Conservation (phyloP, 2,888 invertebrate genomes). For the Drosophila sordidula region DNA sequence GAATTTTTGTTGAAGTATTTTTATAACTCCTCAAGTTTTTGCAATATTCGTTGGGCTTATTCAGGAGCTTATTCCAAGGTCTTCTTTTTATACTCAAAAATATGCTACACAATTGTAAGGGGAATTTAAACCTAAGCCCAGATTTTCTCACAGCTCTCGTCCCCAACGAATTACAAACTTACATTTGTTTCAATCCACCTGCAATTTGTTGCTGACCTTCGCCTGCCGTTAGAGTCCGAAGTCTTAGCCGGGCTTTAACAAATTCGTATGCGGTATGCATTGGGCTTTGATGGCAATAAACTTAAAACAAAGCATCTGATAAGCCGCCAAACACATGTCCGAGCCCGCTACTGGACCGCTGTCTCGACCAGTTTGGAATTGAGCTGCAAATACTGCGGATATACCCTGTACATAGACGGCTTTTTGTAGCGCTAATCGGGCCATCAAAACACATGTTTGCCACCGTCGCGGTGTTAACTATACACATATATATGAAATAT, state of each 20-base stretch:
- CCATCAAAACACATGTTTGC: constrained; percentile 69
- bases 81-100: background rate
- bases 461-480: constrained; percentile 48
- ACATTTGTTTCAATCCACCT: background rate
- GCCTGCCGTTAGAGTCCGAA: background rate
- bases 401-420: constrained; percentile 5
- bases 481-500: background rate
- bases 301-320: constrained; percentile 53
- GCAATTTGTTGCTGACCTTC: constrained; percentile 12
- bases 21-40: too few relatives aligned
- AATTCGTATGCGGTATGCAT: constrained; percentile 42
- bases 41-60: too few relatives aligned
- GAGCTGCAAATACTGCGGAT: constrained; percentile 14
- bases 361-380: constrained; percentile 12
- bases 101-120: background rate
- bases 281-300: constrained; percentile 43
- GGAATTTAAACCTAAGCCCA: background rate
- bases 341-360: constrained; percentile 5
- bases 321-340: constrained; percentile 58
- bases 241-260: constrained; percentile 19
- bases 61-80: too few relatives aligned
- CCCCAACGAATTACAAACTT: background rate
- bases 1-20: too few relatives aligned
- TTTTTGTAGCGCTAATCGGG: constrained; percentile 55
- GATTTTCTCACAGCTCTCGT: background rate